Conservation (phyloP, 37 sponge, comb jelly and placozoan genomes). For the Crambe crambe region DNA sequence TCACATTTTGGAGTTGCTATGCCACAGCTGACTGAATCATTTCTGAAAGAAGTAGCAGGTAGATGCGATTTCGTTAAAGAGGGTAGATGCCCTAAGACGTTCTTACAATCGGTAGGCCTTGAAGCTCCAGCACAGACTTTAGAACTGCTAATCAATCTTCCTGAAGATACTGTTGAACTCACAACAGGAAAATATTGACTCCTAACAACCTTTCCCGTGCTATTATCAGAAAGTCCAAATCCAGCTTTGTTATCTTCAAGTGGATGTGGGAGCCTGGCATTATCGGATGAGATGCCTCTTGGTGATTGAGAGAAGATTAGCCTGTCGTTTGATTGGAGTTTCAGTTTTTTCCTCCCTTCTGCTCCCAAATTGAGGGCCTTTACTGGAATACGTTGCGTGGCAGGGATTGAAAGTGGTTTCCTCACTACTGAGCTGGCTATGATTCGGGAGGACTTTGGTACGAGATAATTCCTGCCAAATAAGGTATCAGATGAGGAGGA, state of each 20-base stretch:
- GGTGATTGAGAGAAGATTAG: neutral
- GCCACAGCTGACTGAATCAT: too few species aligned
- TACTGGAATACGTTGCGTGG: slow-evolving; percentile 18
- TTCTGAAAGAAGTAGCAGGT: too few species aligned
- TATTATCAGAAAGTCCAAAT: neutral
- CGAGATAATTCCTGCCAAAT: neutral
- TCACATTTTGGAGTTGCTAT: too few species aligned
- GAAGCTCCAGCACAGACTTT: neutral
- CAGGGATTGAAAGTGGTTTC: neutral
- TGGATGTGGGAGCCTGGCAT: neutral
- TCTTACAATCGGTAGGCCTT: too few species aligned
- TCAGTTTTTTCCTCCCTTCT: neutral
- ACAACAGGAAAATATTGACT: neutral
- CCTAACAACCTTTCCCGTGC: slow-evolving; percentile 2
- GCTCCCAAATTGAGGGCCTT: slow-evolving; percentile 35
- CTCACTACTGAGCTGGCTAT: slow-evolving; percentile 25
- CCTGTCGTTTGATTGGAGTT: slow-evolving; percentile 8
- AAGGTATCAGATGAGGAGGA: neutral
- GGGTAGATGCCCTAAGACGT: too few species aligned
- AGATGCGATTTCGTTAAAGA: too few species aligned
- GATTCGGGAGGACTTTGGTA: slow-evolving; percentile 1
- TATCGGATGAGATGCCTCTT: neutral
- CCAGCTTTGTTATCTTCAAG: neutral
- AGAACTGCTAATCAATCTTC: neutral
- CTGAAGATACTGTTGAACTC: neutral